phyloP scores from a whole-genome alignment of 1,140 invertebrate genomes.

The Aphis gossypii region DNA sequence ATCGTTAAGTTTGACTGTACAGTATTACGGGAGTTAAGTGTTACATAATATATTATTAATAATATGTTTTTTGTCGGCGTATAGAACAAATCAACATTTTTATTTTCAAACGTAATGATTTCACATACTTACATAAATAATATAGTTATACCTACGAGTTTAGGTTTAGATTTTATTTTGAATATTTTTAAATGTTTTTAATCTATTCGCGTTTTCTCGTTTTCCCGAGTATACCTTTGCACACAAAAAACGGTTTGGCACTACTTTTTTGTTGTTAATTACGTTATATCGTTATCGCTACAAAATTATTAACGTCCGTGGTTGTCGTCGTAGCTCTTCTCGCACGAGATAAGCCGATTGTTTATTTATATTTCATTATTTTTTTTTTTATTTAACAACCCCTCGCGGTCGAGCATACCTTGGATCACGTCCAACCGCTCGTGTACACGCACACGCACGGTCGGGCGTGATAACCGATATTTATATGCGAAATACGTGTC shows the following conservation, averaged over 20 bases:
- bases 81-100: not conserved
- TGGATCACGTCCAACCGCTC: conserved; percentile 16
- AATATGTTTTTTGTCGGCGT: not conserved
- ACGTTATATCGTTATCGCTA: not conserved
- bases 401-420: not conserved
- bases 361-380: conserved; percentile 8
- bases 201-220: not conserved
- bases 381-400: not conserved
- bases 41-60: not conserved
- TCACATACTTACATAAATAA: no score
- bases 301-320: not conserved
- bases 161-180: not conserved
- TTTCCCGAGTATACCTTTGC: not conserved
- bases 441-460: conserved; percentile 11
- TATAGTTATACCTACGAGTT: not conserved
- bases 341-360: not conserved
- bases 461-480: conserved; percentile 44
- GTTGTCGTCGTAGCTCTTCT: not conserved
- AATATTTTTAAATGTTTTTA: not conserved
- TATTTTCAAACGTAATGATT: not conserved
- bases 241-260: not conserved
- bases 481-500: conserved; percentile 48
- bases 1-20: not conserved
- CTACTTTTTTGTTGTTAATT: not conserved
- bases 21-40: no score